Evolutionary conservation across 2,888 invertebrate genomes (phyloP), one percentile per base, ranked within the genome.

Genomic region (Tiphia femorata): DNA sequence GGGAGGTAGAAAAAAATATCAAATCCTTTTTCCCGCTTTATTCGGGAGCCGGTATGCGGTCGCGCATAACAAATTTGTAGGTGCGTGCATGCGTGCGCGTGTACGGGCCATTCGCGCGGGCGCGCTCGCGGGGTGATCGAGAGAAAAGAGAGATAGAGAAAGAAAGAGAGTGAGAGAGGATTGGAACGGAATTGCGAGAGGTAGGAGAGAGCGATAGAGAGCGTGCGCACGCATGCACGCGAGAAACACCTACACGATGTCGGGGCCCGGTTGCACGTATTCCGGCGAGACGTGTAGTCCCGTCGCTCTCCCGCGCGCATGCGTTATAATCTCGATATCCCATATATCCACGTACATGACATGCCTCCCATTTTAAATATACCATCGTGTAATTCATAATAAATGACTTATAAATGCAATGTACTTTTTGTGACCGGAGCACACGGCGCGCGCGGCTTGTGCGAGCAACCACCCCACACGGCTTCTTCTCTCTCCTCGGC

Each of bases 301-400:
- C n/a, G n/a, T n/a, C 25, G 10, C 62, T 53, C 62, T 62, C 49
- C 53, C 43, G 1, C 25, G 14, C 73, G 72, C 75, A 76, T 80
- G 80, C 80, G 77, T 81, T 81, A 82, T 82, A 82, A 82, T 82
- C 82, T 80, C 77, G 80, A 80, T 82, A 82, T 82, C 78, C 80
- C 81, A 82, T 82, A 82, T 82, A 82, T 82, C 75, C 78, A 78
- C 58, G 78, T 78, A 77, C 80, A 77, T 79, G 80, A 78, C 80
- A 75, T 78, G 77, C 78, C 77, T 78, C 75, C 78, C 78, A 79
- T 82, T 81, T 82, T 80, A 81, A 82, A 82, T 82, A 82, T 79
- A 80, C 79, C 79, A 79, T 82, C 81, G 81, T 83, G 82, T 83
- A 82, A 81, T 82, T 83, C 79, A 81, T 80, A 81, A 82, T 82